Conservation (phyloP, 1,140 invertebrate genomes). For the Drosophila kohkoa region DNA sequence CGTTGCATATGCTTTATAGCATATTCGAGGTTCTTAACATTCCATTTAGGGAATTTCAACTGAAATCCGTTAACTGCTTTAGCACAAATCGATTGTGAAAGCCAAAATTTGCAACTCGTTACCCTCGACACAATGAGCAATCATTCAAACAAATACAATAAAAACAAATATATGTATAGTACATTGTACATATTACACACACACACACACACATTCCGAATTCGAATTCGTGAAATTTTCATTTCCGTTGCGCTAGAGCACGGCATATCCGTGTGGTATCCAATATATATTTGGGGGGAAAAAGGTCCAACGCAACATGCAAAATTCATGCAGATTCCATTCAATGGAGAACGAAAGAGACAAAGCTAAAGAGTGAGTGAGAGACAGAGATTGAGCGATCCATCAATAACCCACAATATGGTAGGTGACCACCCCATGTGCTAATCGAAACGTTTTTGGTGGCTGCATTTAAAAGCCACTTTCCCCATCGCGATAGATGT, state of each 20-base stretch:
- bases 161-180: background rate
- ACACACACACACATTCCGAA: slow-evolving; percentile 1
- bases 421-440: no score
- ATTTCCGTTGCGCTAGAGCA: slow-evolving; percentile 35
- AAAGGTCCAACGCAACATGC: background rate
- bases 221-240: slow-evolving; percentile 32
- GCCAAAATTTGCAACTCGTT: slow-evolving; percentile 19
- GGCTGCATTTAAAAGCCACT: slow-evolving; percentile 39
- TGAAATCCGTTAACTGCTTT: slow-evolving; percentile 1
- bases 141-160: slow-evolving; percentile 21
- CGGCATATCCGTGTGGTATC: slow-evolving; percentile 12
- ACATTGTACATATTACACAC: background rate
- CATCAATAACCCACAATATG: slow-evolving; percentile 9
- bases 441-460: slow-evolving; percentile 34
- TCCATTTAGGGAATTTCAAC: background rate
- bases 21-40: background rate
- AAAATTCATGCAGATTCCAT: slow-evolving; percentile 11
- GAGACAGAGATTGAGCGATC: slow-evolving; percentile 1
- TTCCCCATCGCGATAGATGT: slow-evolving; percentile 1
- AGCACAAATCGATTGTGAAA: slow-evolving; percentile 19
- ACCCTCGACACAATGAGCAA: slow-evolving; percentile 21
- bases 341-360: no score
- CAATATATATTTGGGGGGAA: slow-evolving; percentile 1
- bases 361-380: background rate
- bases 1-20: no score